Percentiles rank a stretch among this genome's conserved stretches.
These are phyloP conservation scores for Microtus pennsylvanicus DNA, from an alignment of 2,113 vertebrate species.

Conservation along the genomic window DNA sequence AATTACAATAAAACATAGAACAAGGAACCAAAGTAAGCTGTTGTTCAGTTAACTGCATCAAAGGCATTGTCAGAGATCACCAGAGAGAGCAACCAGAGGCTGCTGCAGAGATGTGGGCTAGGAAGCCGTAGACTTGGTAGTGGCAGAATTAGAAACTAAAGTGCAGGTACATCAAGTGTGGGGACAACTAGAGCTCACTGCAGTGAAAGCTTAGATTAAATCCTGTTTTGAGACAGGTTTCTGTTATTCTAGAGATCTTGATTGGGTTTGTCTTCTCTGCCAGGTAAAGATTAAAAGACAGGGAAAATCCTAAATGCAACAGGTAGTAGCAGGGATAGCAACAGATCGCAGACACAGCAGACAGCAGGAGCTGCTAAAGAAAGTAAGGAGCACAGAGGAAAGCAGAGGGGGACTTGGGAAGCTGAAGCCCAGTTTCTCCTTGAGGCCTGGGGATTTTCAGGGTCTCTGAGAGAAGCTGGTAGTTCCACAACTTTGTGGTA, in stretches of 20 bases:
- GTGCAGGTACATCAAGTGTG: accelerated
- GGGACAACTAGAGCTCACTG: no score
- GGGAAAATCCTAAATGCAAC: background rate
- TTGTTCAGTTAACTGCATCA: background rate
- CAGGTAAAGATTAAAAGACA: background rate
- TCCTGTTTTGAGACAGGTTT: background rate
- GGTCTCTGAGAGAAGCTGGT: background rate
- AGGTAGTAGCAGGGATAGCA: background rate
- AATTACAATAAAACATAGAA: background rate
- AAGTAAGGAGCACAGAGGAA: background rate
- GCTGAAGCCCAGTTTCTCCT: background rate
- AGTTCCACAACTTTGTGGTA: background rate
- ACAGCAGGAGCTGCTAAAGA: background rate
- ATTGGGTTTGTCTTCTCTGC: background rate
- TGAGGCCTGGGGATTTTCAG: background rate
- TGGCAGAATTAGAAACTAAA: background rate
- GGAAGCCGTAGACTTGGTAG: background rate
- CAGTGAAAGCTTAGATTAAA: background rate
- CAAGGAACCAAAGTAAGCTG: background rate
- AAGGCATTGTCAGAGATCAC: background rate
- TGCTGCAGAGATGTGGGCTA: background rate
- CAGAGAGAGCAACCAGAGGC: background rate
- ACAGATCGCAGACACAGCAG: background rate
- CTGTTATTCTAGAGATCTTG: background rate
- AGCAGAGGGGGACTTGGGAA: background rate